Percentiles rank a stretch among this genome's conserved stretches.
These are phyloP conservation scores for Pontoporia blainvillei DNA, from an alignment of 2,113 vertebrate species.

Conservation along the genomic window DNA sequence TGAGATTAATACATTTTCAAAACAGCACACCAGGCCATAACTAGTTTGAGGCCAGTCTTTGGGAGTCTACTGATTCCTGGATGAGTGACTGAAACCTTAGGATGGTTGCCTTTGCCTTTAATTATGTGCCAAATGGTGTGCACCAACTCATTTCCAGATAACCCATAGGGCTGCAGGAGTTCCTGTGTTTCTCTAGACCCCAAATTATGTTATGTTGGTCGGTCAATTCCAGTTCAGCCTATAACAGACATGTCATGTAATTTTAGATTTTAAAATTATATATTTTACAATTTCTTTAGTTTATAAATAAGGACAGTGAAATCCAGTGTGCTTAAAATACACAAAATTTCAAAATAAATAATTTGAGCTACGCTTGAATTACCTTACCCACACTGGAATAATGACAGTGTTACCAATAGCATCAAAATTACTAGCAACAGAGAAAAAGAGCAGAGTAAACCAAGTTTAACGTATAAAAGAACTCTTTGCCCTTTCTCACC, in stretches of 20 bases:
- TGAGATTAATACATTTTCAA: background rate
- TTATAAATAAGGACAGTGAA: background rate
- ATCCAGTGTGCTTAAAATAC: background rate
- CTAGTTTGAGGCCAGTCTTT: background rate
- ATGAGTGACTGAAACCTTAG: background rate
- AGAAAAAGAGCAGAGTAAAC: background rate
- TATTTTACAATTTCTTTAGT: background rate
- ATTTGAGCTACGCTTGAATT: background rate
- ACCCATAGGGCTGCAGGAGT: background rate
- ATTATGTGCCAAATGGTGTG: rapidly evolving
- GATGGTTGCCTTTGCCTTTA: background rate
- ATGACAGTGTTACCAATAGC: background rate
- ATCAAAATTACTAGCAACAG: background rate
- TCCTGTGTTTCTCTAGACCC: background rate
- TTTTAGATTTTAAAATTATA: background rate
- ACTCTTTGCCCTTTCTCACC: background rate
- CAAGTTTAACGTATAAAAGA: background rate
- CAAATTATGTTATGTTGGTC: background rate
- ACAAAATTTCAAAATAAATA: background rate
- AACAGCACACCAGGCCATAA: background rate
- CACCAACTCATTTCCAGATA: background rate
- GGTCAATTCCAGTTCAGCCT: background rate
- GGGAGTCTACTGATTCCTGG: background rate
- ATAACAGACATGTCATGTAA: background rate
- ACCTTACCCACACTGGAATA: background rate